phyloP scores from a whole-genome alignment of 64 coral and sea anemone genomes.

The Astreopora myriophthalma region DNA sequence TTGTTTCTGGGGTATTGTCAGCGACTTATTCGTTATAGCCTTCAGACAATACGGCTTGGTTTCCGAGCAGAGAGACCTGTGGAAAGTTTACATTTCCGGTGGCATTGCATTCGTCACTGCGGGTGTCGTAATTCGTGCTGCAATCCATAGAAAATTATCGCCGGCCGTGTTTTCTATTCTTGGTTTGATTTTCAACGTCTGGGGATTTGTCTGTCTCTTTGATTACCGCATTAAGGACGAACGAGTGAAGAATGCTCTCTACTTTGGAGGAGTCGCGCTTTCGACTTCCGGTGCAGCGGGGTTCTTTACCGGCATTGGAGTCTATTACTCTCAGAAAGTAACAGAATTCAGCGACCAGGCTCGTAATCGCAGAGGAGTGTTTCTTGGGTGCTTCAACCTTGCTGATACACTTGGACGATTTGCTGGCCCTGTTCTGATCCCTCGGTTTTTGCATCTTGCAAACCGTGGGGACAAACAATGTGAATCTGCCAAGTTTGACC shows the following conservation, averaged over 20 bases:
- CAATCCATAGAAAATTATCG: constrained; percentile 75
- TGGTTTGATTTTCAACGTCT: constrained; percentile 71
- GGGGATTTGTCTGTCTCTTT: constrained; percentile 72
- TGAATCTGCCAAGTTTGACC: constrained; percentile 39
- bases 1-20: constrained; percentile 90
- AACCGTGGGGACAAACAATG: constrained; percentile 22
- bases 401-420: constrained; percentile 90
- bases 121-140: constrained; percentile 54
- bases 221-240: constrained; percentile 71
- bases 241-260: constrained; percentile 50
- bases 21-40: constrained; percentile 80
- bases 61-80: constrained; percentile 52
- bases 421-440: constrained; percentile 68
- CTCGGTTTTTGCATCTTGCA: constrained; percentile 65
- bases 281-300: constrained; percentile 82
- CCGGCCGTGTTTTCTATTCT: constrained; percentile 70
- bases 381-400: constrained; percentile 87
- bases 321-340: constrained; percentile 93
- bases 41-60: constrained; percentile 93
- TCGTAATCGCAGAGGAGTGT: constrained; percentile 85
- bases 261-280: constrained; percentile 63
- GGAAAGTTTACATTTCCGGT: constrained; percentile 92
- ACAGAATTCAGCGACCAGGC: constrained; percentile 94
- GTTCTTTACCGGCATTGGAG: constrained; percentile 84
- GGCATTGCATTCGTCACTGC: constrained; percentile 67